Percentiles rank a stretch among this genome's conserved stretches.
phyloP scores from a whole-genome alignment of 2,888 invertebrate species.

The Anthrax anthrax region DNA sequence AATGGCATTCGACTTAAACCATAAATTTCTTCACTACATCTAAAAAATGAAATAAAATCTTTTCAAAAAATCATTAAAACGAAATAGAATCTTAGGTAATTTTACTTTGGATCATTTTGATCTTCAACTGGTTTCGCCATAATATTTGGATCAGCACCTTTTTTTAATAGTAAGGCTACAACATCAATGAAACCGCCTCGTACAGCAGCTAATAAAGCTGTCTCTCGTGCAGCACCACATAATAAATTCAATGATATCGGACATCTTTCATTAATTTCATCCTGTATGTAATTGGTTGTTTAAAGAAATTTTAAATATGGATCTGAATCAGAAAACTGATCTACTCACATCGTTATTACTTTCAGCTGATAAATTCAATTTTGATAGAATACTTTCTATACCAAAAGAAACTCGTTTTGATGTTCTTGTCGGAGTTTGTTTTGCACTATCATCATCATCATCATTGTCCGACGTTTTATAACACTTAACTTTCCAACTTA shows the following conservation, averaged over 20 bases:
- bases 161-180: conserved; percentile 50
- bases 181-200: conserved; percentile 61
- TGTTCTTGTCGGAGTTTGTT: conserved; percentile 40
- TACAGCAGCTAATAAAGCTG: conserved; percentile 69
- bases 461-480: conserved; percentile 28
- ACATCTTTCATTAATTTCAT: conserved; percentile 32
- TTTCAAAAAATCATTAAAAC: conserved; percentile 1
- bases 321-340: conserved; percentile 8
- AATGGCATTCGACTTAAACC: conserved; percentile 32
- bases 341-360: conserved; percentile 35
- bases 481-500: conserved; percentile 52
- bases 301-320: background rate
- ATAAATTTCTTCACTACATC: conserved; percentile 32
- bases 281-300: too few relatives aligned
- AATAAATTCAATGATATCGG: conserved; percentile 61
- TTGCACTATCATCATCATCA: conserved; percentile 15
- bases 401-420: conserved; percentile 70
- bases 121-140: conserved; percentile 37
- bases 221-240: conserved; percentile 64
- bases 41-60: conserved; percentile 3
- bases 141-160: conserved; percentile 72
- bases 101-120: conserved; percentile 30
- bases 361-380: conserved; percentile 50
- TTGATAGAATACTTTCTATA: conserved; percentile 76
- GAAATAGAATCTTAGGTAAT: background rate